phyloP scores from a whole-genome alignment of 2,797 vertebrate genomes.

The Typhlichthys subterraneus region DNA sequence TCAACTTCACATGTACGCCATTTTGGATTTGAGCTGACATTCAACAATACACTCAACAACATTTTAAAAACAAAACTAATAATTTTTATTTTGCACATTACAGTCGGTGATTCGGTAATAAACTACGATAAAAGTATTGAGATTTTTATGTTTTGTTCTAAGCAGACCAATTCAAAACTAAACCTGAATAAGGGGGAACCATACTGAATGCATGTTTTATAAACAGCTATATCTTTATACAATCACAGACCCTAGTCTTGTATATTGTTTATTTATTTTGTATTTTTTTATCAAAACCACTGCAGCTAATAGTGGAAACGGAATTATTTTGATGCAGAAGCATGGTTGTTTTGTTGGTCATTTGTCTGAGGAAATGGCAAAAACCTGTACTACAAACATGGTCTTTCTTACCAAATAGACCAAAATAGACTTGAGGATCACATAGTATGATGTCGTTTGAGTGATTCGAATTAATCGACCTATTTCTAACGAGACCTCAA shows the following conservation, averaged over 20 bases:
- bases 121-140: not conserved
- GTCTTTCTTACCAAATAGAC: not conserved
- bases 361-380: too few species aligned
- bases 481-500: slow-evolving; percentile 75
- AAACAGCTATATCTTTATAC: too few species aligned
- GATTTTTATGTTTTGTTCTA: too few species aligned
- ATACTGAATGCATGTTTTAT: too few species aligned
- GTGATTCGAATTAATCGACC: slow-evolving; percentile 73
- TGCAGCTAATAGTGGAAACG: not conserved
- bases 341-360: not conserved
- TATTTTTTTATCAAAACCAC: not conserved
- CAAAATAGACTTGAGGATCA: slow-evolving; percentile 26
- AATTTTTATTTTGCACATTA: slow-evolving; percentile 53
- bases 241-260: not conserved
- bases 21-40: slow-evolving; percentile 84
- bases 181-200: too few species aligned
- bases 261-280: not conserved
- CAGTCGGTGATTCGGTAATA: not conserved
- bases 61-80: slow-evolving; percentile 77
- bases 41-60: slow-evolving; percentile 68
- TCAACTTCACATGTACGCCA: slow-evolving; percentile 84
- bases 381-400: too few species aligned
- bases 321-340: slow-evolving; percentile 1
- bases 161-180: not conserved
- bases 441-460: slow-evolving; percentile 60